Conservation (phyloP, 2,888 invertebrate species). For the Subacronicta megacephala region DNA sequence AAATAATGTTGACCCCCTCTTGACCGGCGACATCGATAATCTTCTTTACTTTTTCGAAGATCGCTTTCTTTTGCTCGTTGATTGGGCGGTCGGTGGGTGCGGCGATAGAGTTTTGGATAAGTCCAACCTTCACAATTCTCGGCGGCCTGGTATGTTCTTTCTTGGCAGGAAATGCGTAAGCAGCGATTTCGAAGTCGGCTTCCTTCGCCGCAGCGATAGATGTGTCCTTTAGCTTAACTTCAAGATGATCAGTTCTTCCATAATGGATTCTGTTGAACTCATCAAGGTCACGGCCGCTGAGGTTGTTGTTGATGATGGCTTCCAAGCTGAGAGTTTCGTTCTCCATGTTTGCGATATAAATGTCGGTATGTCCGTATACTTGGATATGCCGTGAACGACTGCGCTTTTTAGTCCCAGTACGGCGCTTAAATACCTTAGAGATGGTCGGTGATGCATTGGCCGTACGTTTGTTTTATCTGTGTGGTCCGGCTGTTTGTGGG, state of each 20-base stretch:
- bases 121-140: slow-evolving; percentile 94
- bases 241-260: slow-evolving; percentile 78
- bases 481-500: slow-evolving; percentile 66
- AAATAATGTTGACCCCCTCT: slow-evolving; percentile 96
- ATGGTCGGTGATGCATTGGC: slow-evolving; percentile 56
- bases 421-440: slow-evolving; percentile 72
- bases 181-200: slow-evolving; percentile 87
- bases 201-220: slow-evolving; percentile 89
- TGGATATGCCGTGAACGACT: slow-evolving; percentile 61
- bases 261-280: slow-evolving; percentile 86
- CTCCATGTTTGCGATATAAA: slow-evolving; percentile 70
- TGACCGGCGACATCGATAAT: slow-evolving; percentile 95
- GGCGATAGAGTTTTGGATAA: slow-evolving; percentile 96
- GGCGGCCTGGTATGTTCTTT: slow-evolving; percentile 90
- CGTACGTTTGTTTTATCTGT: slow-evolving; percentile 67
- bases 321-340: slow-evolving; percentile 84
- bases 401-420: slow-evolving; percentile 56
- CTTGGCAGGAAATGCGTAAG: slow-evolving; percentile 84
- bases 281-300: slow-evolving; percentile 79
- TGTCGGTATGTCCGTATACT: slow-evolving; percentile 45
- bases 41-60: slow-evolving; percentile 93
- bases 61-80: slow-evolving; percentile 93
- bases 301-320: slow-evolving; percentile 80
- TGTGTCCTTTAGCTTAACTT: slow-evolving; percentile 79
- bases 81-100: slow-evolving; percentile 94